Evolutionary conservation across 1,140 invertebrate species (phyloP).

Genomic region (Drosophila hydei): DNA sequence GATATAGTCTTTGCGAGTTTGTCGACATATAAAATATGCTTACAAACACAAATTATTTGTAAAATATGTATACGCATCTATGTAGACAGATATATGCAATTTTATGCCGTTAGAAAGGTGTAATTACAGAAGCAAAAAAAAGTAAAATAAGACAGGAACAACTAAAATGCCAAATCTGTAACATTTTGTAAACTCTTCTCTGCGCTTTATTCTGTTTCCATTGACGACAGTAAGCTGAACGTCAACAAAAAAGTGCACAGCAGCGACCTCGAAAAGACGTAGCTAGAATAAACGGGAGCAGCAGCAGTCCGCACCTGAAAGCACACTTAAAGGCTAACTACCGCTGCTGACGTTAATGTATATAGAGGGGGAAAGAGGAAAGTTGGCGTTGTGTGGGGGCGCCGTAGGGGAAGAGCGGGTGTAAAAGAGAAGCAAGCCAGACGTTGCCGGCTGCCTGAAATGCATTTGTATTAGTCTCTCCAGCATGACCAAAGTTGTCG

Average conservation of each 20-base stretch:
- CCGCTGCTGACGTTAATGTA: constrained; percentile 65
- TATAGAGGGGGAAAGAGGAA: constrained; percentile 20
- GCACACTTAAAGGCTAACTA: constrained; percentile 66
- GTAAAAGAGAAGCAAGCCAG: constrained; percentile 50
- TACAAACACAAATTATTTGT: neutral
- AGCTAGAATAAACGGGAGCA: constrained; percentile 62
- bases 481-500: constrained; percentile 62
- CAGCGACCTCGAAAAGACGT: constrained; percentile 72
- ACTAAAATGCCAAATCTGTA: constrained; percentile 30
- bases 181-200: constrained; percentile 12
- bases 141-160: constrained; percentile 22
- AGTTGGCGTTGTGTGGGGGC: constrained; percentile 39
- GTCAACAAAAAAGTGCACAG: constrained; percentile 47
- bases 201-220: constrained; percentile 37
- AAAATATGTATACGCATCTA: constrained; percentile 11
- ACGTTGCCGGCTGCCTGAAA: constrained; percentile 67
- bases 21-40: constrained; percentile 1
- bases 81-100: constrained; percentile 5
- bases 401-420: constrained; percentile 12
- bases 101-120: constrained; percentile 58
- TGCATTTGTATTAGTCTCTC: constrained; percentile 61
- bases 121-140: constrained; percentile 49
- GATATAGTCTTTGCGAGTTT: constrained; percentile 8
- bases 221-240: constrained; percentile 71
- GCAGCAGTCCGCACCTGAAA: constrained; percentile 62